Base-by-base conservation (phyloP, 1,140 invertebrate genomes). In the Leptinotarsa undecemlineata region DNA sequence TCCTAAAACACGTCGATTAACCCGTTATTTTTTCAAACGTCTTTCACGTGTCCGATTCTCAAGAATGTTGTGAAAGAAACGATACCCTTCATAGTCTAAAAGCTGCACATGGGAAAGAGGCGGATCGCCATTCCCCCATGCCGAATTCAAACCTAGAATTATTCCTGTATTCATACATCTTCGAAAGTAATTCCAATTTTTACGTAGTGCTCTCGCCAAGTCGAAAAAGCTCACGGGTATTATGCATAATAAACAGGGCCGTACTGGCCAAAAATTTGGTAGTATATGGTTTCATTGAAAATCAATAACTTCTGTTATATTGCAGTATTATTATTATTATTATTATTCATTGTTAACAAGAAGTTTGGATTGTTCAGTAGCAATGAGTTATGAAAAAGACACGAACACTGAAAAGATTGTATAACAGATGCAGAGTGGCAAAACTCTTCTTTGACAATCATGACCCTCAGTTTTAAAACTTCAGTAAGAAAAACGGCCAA, bases 71-170 rank as follows among this genome's bases (percentile, higher is more conserved):
- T 57, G n/a, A 57, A 57, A 19, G 51, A n/a, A 57, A 57, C 51
- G 51, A 57, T 57, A 57, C 17, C 51, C 51, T 57, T 57, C 51
- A 57, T 57, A 17, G 51, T 57, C 51, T 57, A 57, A 57, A 57
- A 57, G 51, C 51, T 57, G 15, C 66, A 68, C 66, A 42, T 68
- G 66, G 66, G 66, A 68, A 68, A 68, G 33, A 42, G 66, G 66
- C 66, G 66, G 66, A 42, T 42, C 66, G 19, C 14, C 23, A 47
- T 47, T 42, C 42, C 66, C 23, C 23, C 23, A 68, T 68, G 23
- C 66, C 66, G 23, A 42, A 68, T 26, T 3, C 23, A 68, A 68
- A 68, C 66, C 66, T 68, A 68, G 66, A 68, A 68, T 68, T 68
- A 68, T 68, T 68, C 42, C 66, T 68, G 42, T 47, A 68, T 13